Conservation (phyloP, 2,888 invertebrate genomes). For the Leptogaster cylindrica region DNA sequence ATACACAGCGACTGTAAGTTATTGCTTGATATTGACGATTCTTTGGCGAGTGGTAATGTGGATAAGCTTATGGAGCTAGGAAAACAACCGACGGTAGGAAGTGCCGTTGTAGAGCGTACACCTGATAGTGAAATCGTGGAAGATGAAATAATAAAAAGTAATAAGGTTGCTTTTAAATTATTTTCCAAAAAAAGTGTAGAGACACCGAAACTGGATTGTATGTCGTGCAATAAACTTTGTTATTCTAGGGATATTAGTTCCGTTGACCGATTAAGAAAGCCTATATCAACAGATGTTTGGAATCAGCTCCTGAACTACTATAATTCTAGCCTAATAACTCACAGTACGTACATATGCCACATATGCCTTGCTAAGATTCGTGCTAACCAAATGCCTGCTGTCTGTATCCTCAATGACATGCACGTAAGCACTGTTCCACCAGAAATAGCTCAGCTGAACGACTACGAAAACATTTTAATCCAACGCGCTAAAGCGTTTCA, state of each 20-base stretch:
- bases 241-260: not conserved
- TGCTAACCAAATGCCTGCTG: slow-evolving; percentile 50
- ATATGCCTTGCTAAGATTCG: slow-evolving; percentile 46
- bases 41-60: not conserved
- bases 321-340: not conserved
- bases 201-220: not conserved
- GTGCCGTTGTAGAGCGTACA: slow-evolving; percentile 3
- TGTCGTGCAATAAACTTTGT: not conserved
- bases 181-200: not conserved
- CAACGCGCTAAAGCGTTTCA: slow-evolving; percentile 54
- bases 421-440: slow-evolving; percentile 42
- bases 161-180: not conserved
- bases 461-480: slow-evolving; percentile 49
- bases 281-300: not conserved
- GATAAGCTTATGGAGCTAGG: not conserved
- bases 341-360: slow-evolving; percentile 28
- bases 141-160: slow-evolving; percentile 5
- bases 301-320: not conserved
- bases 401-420: slow-evolving; percentile 51
- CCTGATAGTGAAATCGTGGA: not conserved
- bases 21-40: too few species aligned
- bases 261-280: not conserved
- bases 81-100: not conserved
- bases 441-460: slow-evolving; percentile 48
- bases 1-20: not conserved